Evolutionary conservation across 2,113 vertebrate genomes (phyloP).

Genomic region (Plecturocebus donacophilus): DNA sequence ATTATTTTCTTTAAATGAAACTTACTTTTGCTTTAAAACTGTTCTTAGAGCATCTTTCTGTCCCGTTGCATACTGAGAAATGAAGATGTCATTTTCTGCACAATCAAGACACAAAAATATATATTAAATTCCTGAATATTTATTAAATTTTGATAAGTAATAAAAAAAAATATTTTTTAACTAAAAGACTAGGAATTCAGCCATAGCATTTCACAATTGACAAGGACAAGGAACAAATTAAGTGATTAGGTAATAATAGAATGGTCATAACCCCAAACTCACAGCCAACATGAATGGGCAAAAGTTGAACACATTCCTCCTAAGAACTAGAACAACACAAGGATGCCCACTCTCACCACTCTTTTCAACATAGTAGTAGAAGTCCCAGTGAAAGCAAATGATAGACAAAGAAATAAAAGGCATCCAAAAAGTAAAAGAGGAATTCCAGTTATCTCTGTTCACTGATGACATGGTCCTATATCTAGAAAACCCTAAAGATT

Average conservation of each 20-base stretch:
- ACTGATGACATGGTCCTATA: too few relatives aligned
- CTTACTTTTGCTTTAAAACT: slow-evolving; percentile 92
- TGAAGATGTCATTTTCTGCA: slow-evolving; percentile 87
- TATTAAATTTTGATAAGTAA: slow-evolving; percentile 35
- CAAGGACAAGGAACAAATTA: slow-evolving; percentile 22
- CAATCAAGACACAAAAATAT: slow-evolving; percentile 65
- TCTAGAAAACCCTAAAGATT: too few relatives aligned
- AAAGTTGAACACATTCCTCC: too few relatives aligned
- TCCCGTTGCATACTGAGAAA: slow-evolving; percentile 88
- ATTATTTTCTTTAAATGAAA: slow-evolving; percentile 35
- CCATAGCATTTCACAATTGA: not conserved
- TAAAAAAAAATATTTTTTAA: slow-evolving; percentile 6
- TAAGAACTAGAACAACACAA: too few relatives aligned
- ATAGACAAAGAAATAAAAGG: too few relatives aligned
- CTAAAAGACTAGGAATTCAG: slow-evolving; percentile 25
- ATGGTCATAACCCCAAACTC: too few relatives aligned
- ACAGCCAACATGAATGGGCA: too few relatives aligned
- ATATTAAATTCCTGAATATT: slow-evolving; percentile 47
- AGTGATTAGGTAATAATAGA: not conserved
- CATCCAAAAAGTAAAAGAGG: too few relatives aligned
- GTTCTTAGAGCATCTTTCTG: slow-evolving; percentile 88
- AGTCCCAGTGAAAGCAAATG: too few relatives aligned
- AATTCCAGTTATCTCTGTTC: too few relatives aligned
- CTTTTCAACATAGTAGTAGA: too few relatives aligned
- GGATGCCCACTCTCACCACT: too few relatives aligned